Base-by-base conservation (phyloP, 2,113 vertebrate species). In the Atrichornis clamosus region DNA sequence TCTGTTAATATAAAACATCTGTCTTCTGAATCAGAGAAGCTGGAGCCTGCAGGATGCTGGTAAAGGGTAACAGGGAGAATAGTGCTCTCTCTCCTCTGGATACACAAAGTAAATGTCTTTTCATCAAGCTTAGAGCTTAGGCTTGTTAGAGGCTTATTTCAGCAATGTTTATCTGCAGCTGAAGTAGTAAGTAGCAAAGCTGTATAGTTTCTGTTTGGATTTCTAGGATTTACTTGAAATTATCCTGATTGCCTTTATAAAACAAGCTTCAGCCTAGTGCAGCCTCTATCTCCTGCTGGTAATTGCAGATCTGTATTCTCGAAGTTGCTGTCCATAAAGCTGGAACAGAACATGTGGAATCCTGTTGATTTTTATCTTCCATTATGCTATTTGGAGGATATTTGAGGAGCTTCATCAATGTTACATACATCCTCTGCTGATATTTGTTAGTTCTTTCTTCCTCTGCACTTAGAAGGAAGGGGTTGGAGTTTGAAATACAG, bases 81-180 rank as follows among this genome's bases (percentile, higher is more conserved):
- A 67, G 42, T 50, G 23, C 14, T 42, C 21, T 65, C 22, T 85
- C 10, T 14, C 20, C 9, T 58, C 63, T 80, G 59, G 47, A 67
- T 44, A 32, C 17, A 44, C n/a, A 67, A 46, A 63, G 79, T 65
- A 86, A 76, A 92, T 90, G 59, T 90, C 39, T 80, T 41, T 52
- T 80, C 46, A 77, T 47, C 24, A 63, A 9, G 59, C 47, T 83
- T 86, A 30, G 59, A 35, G 59, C 7, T 84, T 89, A 87, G 53
- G 82, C 87, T 93, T 82, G 13, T 94, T 93, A 90, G 67, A 68
- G 35, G 73, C 70, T 95, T 93, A 73, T 74, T 93, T 88, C 33
- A 59, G 41, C 1, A 28, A 2, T 84, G 72, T 77, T 88, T 92
- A 77, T 75, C 42, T 84, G 50, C 63, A 55, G 86, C 64, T 89